These are phyloP conservation scores for Drosophila truncata DNA, from an alignment of 1,140 invertebrate genomes.

Conservation along the genomic window DNA sequence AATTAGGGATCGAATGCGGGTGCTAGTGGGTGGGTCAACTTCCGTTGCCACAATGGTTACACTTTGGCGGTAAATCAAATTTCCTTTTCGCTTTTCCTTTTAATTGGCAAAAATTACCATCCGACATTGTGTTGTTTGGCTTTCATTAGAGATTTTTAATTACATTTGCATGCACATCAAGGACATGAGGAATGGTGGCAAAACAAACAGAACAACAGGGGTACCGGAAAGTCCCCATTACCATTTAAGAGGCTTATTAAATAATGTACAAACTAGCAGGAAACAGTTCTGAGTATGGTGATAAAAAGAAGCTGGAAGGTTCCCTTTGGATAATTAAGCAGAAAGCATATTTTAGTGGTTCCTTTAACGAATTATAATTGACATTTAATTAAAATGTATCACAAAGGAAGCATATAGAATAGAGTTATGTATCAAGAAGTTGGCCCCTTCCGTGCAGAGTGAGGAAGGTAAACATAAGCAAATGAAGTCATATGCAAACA, in stretches of 20 bases:
- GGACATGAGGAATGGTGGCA: conserved; percentile 1
- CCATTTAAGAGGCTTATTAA: background rate
- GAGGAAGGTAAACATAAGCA: background rate
- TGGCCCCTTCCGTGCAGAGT: too few species aligned
- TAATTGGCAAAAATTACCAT: conserved; percentile 45
- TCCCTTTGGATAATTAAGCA: background rate
- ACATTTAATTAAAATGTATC: background rate
- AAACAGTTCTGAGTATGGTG: background rate
- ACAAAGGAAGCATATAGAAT: background rate
- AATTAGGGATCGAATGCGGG: conserved; percentile 10
- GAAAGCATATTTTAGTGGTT: background rate
- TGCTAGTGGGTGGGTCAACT: conserved; percentile 1
- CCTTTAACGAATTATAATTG: background rate
- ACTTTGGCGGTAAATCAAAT: conserved; percentile 7
- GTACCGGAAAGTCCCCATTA: background rate
- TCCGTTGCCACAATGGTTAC: conserved; percentile 12
- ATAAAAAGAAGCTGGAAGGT: background rate
- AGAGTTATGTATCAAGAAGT: background rate
- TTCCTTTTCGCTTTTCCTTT: conserved; percentile 27
- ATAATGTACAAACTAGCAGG: background rate
- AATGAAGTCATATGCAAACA: background rate
- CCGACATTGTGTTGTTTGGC: conserved; percentile 30
- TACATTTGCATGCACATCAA: conserved; percentile 24
- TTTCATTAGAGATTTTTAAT: conserved; percentile 55
- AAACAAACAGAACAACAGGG: conserved; percentile 1